These are phyloP conservation scores for Trimorus sp. DNA, from an alignment of 2,888 invertebrate species.

Conservation along the genomic window DNA sequence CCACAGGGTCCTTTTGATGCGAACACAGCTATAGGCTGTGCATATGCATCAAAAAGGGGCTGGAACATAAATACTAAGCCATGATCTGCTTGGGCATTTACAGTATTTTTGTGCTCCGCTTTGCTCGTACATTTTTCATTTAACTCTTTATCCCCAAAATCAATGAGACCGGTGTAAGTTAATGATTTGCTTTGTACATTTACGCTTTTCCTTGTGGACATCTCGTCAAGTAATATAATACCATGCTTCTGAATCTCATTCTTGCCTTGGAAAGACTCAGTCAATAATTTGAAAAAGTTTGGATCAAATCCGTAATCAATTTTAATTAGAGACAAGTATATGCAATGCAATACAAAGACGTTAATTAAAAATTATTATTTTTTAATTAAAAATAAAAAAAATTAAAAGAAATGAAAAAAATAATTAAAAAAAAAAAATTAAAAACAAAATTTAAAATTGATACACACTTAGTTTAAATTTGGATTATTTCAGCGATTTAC, in stretches of 20 bases:
- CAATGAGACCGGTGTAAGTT: background rate
- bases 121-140: conserved; percentile 4
- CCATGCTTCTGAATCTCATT: conserved; percentile 18
- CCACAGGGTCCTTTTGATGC: conserved; percentile 15
- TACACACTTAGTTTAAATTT: no score
- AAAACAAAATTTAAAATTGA: no score
- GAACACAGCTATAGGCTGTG: conserved; percentile 13
- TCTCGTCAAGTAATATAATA: conserved; percentile 16
- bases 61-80: conserved; percentile 2
- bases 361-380: background rate
- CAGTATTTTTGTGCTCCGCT: background rate
- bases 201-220: conserved; percentile 19
- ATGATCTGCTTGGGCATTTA: conserved; percentile 12
- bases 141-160: conserved; percentile 4
- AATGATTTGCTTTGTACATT: conserved; percentile 2
- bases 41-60: conserved; percentile 5
- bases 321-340: conserved; percentile 20
- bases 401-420: no score
- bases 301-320: conserved; percentile 25
- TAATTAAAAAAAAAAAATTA: no score
- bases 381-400: no score
- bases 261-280: conserved; percentile 3
- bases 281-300: conserved; percentile 13
- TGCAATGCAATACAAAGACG: background rate
- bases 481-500: no score